Evolutionary conservation across 2,888 invertebrate species (phyloP), one percentile per base, ranked within the genome.

Genomic region (Clitarchus hookeri): DNA sequence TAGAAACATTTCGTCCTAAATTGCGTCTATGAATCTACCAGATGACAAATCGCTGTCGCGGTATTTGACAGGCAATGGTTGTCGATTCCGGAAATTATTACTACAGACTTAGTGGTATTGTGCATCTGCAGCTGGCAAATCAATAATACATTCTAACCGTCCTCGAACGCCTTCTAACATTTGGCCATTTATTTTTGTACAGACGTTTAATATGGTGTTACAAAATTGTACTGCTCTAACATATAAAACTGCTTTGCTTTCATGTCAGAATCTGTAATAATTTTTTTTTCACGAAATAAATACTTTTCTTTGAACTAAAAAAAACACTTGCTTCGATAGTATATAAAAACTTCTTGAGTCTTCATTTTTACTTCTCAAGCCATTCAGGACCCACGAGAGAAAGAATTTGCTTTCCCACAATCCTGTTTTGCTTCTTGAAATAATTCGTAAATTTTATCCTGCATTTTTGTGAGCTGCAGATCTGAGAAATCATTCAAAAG

Each of bases 141-240:
- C 78, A 78, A 8, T 78, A 26, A 3, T 19, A 78, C 25, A 11
- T 78, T 78, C 25, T 0, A 3, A 23, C 11, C n/a, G 78, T 78
- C 78, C 78, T 26, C 78, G n/a, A 4, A 78, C 78, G 6, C 78
- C 78, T 25, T 78, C 78, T 78, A 16, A 78, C 78, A 6, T 11
- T 78, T 78, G 23, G 19, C 13, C n/a, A 23, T 78, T 78, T 78
- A 3, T 78, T 1, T 78, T 25, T 19, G 9, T 11, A 11, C 78
- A 78, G 26, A 78, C n/a, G 26, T 78, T 78, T 26, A 6, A 26
- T 11, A 78, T 9, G 19, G 78, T 78, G 8, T 78, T 19, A 78
- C 78, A 23, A 78, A 78, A 78, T 78, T 78, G 78, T 78, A 78
- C 25, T 25, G 78, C 6, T 78, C 78, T 78, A 78, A 78, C 78